These are phyloP conservation scores for Pseudorhombus dupliciocellatus DNA, from an alignment of 2,113 vertebrate species.

Conservation along the genomic window DNA sequence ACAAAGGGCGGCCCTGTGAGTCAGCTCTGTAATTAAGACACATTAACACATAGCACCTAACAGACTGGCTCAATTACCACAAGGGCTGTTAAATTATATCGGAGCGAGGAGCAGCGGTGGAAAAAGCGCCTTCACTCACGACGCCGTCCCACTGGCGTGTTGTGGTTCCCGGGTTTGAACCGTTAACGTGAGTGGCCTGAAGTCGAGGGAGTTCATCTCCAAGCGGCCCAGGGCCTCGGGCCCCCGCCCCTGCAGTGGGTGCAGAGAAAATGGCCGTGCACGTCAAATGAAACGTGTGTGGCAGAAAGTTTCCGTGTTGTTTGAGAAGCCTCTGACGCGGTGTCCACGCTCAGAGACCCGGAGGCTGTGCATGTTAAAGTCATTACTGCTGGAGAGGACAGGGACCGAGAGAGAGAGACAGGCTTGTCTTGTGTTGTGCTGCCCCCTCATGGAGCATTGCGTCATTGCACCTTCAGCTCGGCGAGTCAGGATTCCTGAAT, in stretches of 20 bases:
- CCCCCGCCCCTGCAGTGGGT: not conserved
- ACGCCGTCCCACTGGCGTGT: not conserved
- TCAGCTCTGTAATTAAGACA: constrained; percentile 71
- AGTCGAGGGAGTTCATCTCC: not conserved
- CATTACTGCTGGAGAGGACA: constrained; percentile 15
- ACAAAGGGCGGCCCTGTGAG: constrained; percentile 44
- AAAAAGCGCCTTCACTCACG: constrained; percentile 41
- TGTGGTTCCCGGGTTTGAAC: too few species aligned
- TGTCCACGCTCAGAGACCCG: constrained; percentile 3
- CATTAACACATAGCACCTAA: constrained; percentile 68
- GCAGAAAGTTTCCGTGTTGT: constrained; percentile 37
- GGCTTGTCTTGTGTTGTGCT: constrained; percentile 17
- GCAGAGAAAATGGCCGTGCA: constrained; percentile 17
- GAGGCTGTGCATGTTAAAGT: constrained; percentile 22
- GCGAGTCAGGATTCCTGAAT: too few species aligned
- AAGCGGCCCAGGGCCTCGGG: not conserved
- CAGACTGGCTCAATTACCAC: constrained; percentile 70
- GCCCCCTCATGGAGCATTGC: constrained; percentile 46
- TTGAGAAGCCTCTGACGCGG: constrained; percentile 23
- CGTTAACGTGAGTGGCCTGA: too few species aligned
- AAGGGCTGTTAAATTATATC: constrained; percentile 69
- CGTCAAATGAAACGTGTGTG: constrained; percentile 32
- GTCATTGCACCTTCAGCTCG: not conserved
- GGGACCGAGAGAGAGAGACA: not conserved
- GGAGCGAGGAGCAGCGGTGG: constrained; percentile 50